phyloP scores from a whole-genome alignment of 2,797 vertebrate genomes.

The Merluccius polli region DNA sequence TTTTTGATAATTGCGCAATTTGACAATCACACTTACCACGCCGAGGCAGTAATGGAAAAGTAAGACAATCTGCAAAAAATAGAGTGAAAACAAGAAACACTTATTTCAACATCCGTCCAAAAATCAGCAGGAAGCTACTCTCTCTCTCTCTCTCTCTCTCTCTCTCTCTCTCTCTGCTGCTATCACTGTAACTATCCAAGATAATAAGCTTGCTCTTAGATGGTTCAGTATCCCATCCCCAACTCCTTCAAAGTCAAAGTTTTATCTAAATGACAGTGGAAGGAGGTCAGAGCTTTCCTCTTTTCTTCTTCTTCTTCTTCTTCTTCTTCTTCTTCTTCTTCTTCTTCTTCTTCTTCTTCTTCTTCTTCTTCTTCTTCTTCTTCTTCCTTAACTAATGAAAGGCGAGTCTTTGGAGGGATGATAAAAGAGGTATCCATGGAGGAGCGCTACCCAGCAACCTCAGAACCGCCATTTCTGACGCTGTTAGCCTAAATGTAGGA shows the following conservation, averaged over 20 bases:
- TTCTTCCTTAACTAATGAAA: conserved; percentile 37
- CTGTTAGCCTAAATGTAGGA: conserved; percentile 60
- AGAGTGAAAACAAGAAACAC: neutral
- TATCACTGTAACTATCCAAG: neutral
- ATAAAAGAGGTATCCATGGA: conserved; percentile 38
- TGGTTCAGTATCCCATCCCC: conserved; percentile 23
- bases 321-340: no score
- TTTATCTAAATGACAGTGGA: conserved; percentile 36
- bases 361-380: no score
- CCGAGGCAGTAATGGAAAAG: neutral
- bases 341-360: neutral
- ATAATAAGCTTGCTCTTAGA: neutral
- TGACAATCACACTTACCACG: neutral
- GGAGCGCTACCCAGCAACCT: conserved; percentile 33
- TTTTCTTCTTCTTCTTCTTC: neutral
- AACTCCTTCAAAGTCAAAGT: conserved; percentile 27
- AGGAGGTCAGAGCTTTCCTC: conserved; percentile 6
- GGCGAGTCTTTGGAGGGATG: conserved; percentile 34
- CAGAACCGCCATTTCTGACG: conserved; percentile 43
- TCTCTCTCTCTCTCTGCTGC: neutral
- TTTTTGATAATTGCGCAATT: no score
- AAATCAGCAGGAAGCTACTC: neutral
- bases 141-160: no score
- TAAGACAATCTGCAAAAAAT: neutral
- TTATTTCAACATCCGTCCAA: neutral